A percentile compares a stretch with the other conserved stretches of the same genome.
Evolutionary conservation across 1,140 invertebrate genomes (phyloP).

Genomic region (Cydia strobilella): DNA sequence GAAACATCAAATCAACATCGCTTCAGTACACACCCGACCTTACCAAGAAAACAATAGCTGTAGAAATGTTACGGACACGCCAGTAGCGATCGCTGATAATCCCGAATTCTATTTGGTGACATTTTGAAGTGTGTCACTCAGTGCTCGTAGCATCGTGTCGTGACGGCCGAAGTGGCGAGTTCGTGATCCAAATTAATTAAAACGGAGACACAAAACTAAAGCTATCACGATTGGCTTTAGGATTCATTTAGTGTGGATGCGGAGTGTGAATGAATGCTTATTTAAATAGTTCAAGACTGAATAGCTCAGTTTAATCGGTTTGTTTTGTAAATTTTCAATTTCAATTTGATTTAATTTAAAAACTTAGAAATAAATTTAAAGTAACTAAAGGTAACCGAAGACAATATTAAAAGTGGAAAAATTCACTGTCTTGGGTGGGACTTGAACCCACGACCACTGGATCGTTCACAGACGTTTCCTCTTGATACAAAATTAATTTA

Average conservation of each 20-base stretch:
- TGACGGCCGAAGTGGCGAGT: slow-evolving; percentile 76
- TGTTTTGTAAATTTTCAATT: not conserved
- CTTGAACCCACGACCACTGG: too few relatives aligned
- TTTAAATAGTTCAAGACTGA: slow-evolving; percentile 2
- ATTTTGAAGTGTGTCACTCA: slow-evolving; percentile 79
- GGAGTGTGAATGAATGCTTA: slow-evolving; percentile 33
- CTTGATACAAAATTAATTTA: too few relatives aligned
- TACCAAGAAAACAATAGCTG: slow-evolving; percentile 46
- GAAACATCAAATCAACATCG: not conserved
- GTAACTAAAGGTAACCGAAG: too few relatives aligned
- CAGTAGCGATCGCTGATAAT: slow-evolving; percentile 63
- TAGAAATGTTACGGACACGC: slow-evolving; percentile 48
- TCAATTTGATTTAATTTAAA: too few relatives aligned
- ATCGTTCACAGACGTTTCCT: too few relatives aligned
- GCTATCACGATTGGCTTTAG: slow-evolving; percentile 73
- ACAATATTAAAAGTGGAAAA: too few relatives aligned
- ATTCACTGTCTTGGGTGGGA: too few relatives aligned
- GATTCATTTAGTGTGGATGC: slow-evolving; percentile 61
- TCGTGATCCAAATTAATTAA: slow-evolving; percentile 80
- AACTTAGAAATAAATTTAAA: too few relatives aligned
- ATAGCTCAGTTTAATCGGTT: not conserved
- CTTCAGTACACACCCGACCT: not conserved
- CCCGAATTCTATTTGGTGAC: slow-evolving; percentile 72
- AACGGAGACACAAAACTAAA: slow-evolving; percentile 75
- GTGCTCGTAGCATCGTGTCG: slow-evolving; percentile 65